Conservation (phyloP, 2,797 vertebrate species). For the Synanceia verrucosa region DNA sequence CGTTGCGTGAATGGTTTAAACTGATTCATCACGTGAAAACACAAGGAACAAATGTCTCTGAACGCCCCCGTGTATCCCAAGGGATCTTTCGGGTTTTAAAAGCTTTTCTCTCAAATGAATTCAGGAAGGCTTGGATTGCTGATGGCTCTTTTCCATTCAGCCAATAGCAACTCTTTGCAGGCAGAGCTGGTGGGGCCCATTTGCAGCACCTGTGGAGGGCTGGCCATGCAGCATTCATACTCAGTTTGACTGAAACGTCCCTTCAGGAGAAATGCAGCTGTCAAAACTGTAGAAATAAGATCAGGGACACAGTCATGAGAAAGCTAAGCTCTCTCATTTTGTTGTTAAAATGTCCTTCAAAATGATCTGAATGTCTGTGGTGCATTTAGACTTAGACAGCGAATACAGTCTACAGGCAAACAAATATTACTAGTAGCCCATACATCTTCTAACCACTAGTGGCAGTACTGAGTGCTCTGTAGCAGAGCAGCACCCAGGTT, state of each 20-base stretch:
- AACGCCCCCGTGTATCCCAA: not conserved
- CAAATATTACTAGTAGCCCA: not conserved
- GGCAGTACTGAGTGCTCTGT: not conserved
- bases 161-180: slow-evolving; percentile 16
- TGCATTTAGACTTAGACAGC: not conserved
- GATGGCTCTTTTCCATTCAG: slow-evolving; percentile 11
- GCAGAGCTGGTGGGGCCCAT: slow-evolving; percentile 34
- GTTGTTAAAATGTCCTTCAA: slow-evolving; percentile 8
- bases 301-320: not conserved
- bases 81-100: slow-evolving; percentile 36
- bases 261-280: slow-evolving; percentile 32
- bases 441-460: not conserved
- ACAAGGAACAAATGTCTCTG: slow-evolving; percentile 17
- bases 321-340: not conserved
- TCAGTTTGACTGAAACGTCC: slow-evolving; percentile 28
- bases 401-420: not conserved
- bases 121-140: slow-evolving; percentile 38
- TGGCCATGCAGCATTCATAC: not conserved
- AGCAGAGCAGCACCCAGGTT: not conserved
- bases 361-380: not conserved
- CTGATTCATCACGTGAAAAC: slow-evolving; percentile 16
- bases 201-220: slow-evolving; percentile 31
- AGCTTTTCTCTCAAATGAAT: slow-evolving; percentile 35
- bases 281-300: slow-evolving; percentile 29
- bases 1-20: slow-evolving; percentile 1